Evolutionary conservation across 2,888 invertebrate genomes (phyloP).

Genomic region (Pristionchus mayeri): DNA sequence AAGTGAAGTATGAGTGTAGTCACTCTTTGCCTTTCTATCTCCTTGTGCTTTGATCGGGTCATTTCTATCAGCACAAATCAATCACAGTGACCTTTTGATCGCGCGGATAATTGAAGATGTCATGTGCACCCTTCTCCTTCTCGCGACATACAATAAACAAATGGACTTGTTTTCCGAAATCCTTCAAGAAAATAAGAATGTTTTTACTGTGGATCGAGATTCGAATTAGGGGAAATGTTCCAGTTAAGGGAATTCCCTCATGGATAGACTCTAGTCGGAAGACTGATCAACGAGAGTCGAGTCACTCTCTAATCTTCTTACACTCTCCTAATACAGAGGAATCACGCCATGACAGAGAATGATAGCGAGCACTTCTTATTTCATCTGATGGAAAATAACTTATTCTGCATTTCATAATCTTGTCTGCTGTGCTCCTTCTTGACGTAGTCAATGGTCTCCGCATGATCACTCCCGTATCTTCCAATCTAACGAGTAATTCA

Average conservation of each 20-base stretch:
- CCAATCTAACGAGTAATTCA: background rate
- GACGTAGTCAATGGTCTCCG: background rate
- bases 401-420: no score
- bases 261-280: no score
- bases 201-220: background rate
- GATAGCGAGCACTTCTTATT: no score
- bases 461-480: background rate
- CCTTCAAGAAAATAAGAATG: background rate
- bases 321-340: no score
- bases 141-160: background rate
- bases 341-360: no score
- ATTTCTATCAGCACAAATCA: background rate
- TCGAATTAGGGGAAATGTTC: background rate
- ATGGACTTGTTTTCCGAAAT: no score
- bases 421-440: no score
- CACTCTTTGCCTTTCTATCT: no score
- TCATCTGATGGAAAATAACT: no score
- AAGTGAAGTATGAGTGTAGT: background rate
- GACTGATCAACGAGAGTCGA: no score
- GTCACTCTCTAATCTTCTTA: no score
- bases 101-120: background rate
- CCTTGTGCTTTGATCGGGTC: background rate
- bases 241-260: background rate
- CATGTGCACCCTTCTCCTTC: background rate
- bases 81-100: constrained; percentile 8